These are phyloP conservation scores for Corapipo altera DNA, from an alignment of 2,113 vertebrate genomes.

Conservation along the genomic window DNA sequence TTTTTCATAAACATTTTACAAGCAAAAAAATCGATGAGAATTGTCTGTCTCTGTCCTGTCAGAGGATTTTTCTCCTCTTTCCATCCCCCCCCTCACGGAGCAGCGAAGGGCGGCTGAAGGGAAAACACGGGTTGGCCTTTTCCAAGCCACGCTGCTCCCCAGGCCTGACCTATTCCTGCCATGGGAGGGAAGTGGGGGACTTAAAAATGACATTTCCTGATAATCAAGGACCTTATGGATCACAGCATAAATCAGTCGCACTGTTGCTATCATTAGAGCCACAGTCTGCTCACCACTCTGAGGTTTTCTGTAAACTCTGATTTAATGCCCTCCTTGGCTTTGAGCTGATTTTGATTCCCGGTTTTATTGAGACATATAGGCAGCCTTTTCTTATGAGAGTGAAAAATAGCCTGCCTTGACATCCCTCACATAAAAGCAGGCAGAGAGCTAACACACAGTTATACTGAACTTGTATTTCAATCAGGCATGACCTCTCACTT, in stretches of 20 bases:
- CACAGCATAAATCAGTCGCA: not conserved
- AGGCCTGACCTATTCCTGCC: not conserved
- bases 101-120: not conserved
- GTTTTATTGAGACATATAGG: slow-evolving; percentile 11
- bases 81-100: not conserved
- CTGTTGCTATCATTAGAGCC: not conserved
- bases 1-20: not conserved
- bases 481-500: not conserved
- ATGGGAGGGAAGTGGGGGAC: not conserved
- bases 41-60: not conserved
- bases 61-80: not conserved
- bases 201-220: not conserved
- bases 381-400: not conserved
- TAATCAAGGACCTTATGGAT: not conserved
- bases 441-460: not conserved
- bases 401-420: slow-evolving; percentile 14
- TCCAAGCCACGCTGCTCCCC: not conserved
- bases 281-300: not conserved
- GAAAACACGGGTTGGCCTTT: not conserved
- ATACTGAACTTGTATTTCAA: not conserved
- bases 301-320: not conserved
- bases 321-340: slow-evolving; percentile 11
- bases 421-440: not conserved
- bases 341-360: not conserved
- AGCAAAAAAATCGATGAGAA: not conserved